Evolutionary conservation across 2,888 invertebrate genomes (phyloP), one percentile per base, ranked within the genome.

Genomic region (Ormyrus pomaceus): DNA sequence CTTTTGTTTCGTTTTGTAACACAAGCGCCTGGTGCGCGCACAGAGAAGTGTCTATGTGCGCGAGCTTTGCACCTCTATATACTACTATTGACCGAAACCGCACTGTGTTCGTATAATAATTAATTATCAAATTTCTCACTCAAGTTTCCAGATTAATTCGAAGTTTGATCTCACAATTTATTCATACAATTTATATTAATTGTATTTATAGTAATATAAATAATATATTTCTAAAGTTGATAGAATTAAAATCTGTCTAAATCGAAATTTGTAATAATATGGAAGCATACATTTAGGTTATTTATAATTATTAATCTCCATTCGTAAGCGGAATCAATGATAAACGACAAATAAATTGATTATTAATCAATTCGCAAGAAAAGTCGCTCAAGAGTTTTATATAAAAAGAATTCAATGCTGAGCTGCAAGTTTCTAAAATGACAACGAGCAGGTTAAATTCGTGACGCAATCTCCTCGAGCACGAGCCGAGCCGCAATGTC

Each of bases 1-100:
- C 62, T 58, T 51, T 77, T 71, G 65, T 71, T 65, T 71, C 50
- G 62, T 71, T 77, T 69, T 70, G 71, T 71, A 71, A 71, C 65
- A 58, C 70, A 64, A 77, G 56, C 58, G 10, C 61, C 34, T 34
- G 34, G 34, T 2, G 19, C 59, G 50, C 56, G 6, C 56, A 34
- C 34, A 4, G 45, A 45, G 13, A 64, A 64, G 71, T 64, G 65
- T 71, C 56, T 65, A 71, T 58, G 55, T 55, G 55, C 45, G 69
- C 1, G 46, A 34, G 34, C 34, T 34, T 11, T 9, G 59, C 19
- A 58, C 61, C 19, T 59, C 51, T 59, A 58, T 56, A 45, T 50
- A 46, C 11, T 13, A 51, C 45, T 8, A 55, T 53, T 45, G 55
- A 65, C 59, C 13, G 61, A 75, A 72, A 62, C 62, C 56, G n/a